Conservation (phyloP, 2,113 vertebrate species). For the Carassius gibelio region DNA sequence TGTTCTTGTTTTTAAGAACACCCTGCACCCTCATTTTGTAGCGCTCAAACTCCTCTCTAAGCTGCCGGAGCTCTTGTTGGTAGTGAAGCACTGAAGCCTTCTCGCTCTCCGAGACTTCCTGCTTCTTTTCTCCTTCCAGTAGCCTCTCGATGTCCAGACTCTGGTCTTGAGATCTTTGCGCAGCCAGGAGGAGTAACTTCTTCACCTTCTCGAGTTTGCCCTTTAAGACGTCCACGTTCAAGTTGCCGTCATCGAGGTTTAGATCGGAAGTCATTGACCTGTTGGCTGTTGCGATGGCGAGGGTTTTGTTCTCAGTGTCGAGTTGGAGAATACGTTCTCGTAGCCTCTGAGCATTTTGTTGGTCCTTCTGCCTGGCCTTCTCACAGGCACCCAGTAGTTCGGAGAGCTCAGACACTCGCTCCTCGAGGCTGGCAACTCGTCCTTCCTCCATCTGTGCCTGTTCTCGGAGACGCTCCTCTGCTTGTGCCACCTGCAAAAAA, state of each 20-base stretch:
- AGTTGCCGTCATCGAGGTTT: constrained; percentile 74
- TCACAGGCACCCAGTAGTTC: constrained; percentile 87
- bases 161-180: constrained; percentile 70
- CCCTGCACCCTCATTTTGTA: constrained; percentile 91
- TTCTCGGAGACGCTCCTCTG: constrained; percentile 80
- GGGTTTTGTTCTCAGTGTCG: constrained; percentile 90
- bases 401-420: constrained; percentile 83
- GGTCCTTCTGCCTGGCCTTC: constrained; percentile 86
- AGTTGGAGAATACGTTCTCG: constrained; percentile 87
- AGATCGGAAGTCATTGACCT: constrained; percentile 67
- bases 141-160: constrained; percentile 73
- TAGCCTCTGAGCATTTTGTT: constrained; percentile 80
- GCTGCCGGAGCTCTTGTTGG: constrained; percentile 89
- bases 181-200: constrained; percentile 78
- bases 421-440: constrained; percentile 85
- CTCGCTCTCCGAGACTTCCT: constrained; percentile 68
- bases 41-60: constrained; percentile 93
- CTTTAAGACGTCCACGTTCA: constrained; percentile 78
- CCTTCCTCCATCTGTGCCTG: constrained; percentile 82
- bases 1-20: constrained; percentile 87
- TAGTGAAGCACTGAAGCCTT: constrained; percentile 73
- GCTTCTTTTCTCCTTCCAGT: constrained; percentile 31
- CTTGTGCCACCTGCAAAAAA: constrained; percentile 75
- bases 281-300: constrained; percentile 81
- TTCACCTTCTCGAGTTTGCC: constrained; percentile 87